Percentiles rank a stretch among this genome's conserved stretches.
Evolutionary conservation across 2,797 vertebrate species (phyloP).

Genomic region (Galagoides demidoff): DNA sequence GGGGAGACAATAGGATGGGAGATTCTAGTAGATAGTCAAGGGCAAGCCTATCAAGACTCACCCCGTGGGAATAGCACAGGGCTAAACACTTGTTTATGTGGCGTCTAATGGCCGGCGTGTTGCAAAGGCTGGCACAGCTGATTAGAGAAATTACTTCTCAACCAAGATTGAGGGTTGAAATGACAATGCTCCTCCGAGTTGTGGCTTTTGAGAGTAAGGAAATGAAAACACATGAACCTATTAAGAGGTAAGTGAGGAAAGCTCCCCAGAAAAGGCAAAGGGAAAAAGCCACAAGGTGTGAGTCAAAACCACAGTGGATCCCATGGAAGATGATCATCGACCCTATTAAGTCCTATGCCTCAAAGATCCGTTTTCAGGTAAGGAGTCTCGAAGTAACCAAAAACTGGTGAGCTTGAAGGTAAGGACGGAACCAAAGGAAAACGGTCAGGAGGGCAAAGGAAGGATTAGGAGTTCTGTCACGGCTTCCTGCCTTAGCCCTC

Average conservation of each 20-base stretch:
- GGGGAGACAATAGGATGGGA: not conserved
- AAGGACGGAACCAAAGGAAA: slow-evolving; percentile 39
- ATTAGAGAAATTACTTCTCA: not conserved
- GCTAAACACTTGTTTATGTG: not conserved
- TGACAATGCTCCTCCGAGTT: not conserved
- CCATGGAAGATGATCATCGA: not conserved
- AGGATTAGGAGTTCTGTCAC: not conserved
- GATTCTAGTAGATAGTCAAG: slow-evolving; percentile 2
- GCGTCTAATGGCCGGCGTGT: too few species aligned
- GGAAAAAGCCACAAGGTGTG: not conserved
- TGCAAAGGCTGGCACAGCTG: not conserved
- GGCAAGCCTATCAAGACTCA: not conserved
- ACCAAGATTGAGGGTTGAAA: not conserved
- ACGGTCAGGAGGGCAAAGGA: not conserved
- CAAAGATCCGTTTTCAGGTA: not conserved
- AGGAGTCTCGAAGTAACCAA: not conserved
- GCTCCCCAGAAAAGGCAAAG: not conserved
- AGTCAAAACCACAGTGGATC: not conserved
- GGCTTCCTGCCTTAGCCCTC: not conserved
- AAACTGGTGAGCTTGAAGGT: not conserved
- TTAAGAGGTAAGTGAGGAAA: not conserved
- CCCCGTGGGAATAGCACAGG: not conserved
- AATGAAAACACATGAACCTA: not conserved
- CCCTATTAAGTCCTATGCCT: not conserved
- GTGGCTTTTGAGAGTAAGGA: not conserved